phyloP scores from a whole-genome alignment of 2,797 vertebrate genomes.

The Falco cherrug region DNA sequence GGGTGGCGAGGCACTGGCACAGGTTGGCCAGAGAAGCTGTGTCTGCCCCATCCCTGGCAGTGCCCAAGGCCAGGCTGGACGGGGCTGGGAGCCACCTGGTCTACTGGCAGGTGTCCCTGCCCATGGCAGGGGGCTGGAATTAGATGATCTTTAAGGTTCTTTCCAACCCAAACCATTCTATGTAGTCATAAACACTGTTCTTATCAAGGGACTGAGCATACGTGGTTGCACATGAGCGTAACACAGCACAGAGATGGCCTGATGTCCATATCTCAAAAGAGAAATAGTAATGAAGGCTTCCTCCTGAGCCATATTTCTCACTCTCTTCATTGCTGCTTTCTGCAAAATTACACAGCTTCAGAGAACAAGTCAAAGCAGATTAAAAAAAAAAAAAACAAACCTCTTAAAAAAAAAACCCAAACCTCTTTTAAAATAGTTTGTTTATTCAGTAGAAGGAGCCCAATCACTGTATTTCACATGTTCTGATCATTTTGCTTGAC shows the following conservation, averaged over 20 bases:
- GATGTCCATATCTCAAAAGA: not conserved
- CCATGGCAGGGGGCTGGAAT: too few species aligned
- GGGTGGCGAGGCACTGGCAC: too few species aligned
- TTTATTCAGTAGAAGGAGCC: not conserved
- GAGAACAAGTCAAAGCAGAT: not conserved
- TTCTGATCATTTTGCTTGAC: not conserved
- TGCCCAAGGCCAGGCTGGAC: too few species aligned
- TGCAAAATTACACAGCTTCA: not conserved
- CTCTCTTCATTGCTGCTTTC: not conserved
- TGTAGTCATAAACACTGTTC: rapidly evolving
- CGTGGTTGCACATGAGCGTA: rapidly evolving
- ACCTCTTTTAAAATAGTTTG: too few species aligned
- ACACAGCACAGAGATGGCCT: not conserved
- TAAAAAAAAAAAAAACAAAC: too few species aligned
- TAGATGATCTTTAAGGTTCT: too few species aligned
- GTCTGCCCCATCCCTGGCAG: too few species aligned
- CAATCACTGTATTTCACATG: not conserved
- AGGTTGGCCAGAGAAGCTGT: too few species aligned
- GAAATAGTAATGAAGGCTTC: not conserved
- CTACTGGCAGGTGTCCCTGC: too few species aligned
- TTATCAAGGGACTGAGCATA: not conserved
- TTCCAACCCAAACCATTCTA: too few species aligned
- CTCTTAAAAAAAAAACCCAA: too few species aligned
- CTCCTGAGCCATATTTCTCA: not conserved
- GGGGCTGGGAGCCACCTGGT: too few species aligned